Conservation (phyloP, 2,888 invertebrate species). For the Meghimatium bilineatum region DNA sequence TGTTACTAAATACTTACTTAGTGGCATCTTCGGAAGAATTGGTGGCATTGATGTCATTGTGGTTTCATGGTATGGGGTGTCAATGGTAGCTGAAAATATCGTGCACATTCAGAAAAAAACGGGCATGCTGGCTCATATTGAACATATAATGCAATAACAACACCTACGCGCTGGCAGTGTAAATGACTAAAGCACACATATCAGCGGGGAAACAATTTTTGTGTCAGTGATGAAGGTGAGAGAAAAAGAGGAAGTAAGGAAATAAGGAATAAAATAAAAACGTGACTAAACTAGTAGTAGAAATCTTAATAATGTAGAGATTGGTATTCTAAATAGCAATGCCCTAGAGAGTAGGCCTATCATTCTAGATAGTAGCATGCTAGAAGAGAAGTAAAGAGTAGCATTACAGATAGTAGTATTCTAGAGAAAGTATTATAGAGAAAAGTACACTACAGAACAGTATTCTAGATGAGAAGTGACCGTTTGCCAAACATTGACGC, state of each 20-base stretch:
- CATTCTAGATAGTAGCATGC: too few relatives aligned
- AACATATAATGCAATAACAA: background rate
- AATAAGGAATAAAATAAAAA: background rate
- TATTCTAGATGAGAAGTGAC: too few relatives aligned
- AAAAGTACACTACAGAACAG: too few relatives aligned
- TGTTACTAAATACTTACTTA: constrained; percentile 8
- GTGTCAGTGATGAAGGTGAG: background rate
- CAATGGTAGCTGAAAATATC: constrained; percentile 19
- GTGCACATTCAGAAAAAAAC: constrained; percentile 23
- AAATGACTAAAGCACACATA: background rate
- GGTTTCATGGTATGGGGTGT: background rate
- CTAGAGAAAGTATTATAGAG: too few relatives aligned
- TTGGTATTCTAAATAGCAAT: too few relatives aligned
- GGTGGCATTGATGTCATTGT: background rate
- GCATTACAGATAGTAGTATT: too few relatives aligned
- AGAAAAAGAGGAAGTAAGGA: background rate
- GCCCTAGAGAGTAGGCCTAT: too few relatives aligned
- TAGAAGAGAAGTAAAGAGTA: too few relatives aligned
- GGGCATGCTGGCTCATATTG: constrained; percentile 4
- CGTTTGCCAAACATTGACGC: too few relatives aligned
- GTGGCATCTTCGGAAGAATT: background rate
- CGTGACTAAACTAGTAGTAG: too few relatives aligned
- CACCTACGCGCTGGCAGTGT: too few relatives aligned
- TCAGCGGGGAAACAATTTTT: background rate
- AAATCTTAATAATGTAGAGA: too few relatives aligned